Conservation (phyloP, 2,113 vertebrate species). For the Anoplopoma fimbria region DNA sequence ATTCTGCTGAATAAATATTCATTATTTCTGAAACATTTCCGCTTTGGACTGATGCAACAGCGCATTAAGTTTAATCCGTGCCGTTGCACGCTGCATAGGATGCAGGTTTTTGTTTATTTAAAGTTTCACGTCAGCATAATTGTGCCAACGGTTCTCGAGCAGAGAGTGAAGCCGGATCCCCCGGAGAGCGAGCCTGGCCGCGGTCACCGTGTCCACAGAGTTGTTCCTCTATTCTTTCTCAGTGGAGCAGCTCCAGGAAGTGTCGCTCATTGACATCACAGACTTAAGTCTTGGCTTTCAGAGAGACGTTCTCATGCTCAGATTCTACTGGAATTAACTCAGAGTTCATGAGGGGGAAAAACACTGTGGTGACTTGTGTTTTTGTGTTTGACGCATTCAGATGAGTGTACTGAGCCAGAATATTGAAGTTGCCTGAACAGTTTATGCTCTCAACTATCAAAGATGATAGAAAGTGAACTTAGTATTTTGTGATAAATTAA, state of each 20-base stretch:
- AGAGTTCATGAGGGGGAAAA: not conserved
- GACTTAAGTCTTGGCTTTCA: constrained; percentile 24
- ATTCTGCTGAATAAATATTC: constrained; percentile 49
- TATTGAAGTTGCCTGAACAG: too few species aligned
- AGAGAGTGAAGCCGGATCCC: too few species aligned
- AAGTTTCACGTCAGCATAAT: constrained; percentile 57
- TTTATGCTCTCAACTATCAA: not conserved
- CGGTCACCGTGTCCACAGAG: constrained; percentile 48
- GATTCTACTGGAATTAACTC: constrained; percentile 13
- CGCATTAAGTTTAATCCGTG: constrained; percentile 14
- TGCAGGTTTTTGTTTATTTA: constrained; percentile 47
- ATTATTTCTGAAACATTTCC: constrained; percentile 30
- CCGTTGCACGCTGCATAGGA: constrained; percentile 22
- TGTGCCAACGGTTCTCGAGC: constrained; percentile 39
- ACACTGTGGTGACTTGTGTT: too few species aligned
- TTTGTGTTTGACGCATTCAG: too few species aligned
- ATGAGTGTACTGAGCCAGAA: too few species aligned
- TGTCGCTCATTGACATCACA: constrained; percentile 54
- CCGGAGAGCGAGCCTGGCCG: constrained; percentile 43
- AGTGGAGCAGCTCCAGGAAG: constrained; percentile 72
- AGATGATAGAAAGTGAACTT: too few species aligned
- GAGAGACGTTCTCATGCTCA: constrained; percentile 10
- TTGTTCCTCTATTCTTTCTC: constrained; percentile 52
- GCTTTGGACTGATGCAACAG: constrained; percentile 19
- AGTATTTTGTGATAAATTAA: too few species aligned